Evolutionary conservation across 2,113 vertebrate species (phyloP).

Genomic region (Narcine bancroftii): DNA sequence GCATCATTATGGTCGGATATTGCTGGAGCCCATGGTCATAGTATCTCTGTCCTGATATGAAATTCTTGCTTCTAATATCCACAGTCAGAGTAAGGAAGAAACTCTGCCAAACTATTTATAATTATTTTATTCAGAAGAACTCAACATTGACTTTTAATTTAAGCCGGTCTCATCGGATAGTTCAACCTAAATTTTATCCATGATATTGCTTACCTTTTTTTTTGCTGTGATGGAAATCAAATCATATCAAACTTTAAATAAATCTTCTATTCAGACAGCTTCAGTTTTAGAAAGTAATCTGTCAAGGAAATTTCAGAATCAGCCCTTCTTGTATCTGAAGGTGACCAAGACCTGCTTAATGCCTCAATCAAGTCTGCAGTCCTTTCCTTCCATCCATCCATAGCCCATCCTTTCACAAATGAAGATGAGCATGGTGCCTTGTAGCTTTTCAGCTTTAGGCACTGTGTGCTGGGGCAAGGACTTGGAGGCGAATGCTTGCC

Average conservation of each 20-base stretch:
- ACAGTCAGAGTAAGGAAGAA: neutral
- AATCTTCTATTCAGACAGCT: neutral
- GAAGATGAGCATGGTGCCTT: too few relatives aligned
- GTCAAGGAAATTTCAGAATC: neutral
- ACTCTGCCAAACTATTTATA: neutral
- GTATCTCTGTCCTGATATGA: too few relatives aligned
- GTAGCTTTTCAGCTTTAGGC: too few relatives aligned
- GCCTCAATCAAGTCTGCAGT: too few relatives aligned
- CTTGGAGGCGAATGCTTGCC: too few relatives aligned
- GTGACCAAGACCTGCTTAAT: neutral
- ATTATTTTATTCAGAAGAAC: neutral
- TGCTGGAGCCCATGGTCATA: too few relatives aligned
- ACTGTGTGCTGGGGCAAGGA: too few relatives aligned
- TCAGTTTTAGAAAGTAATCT: neutral
- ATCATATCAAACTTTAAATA: neutral
- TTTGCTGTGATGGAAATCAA: neutral
- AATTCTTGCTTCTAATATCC: neutral
- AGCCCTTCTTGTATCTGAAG: neutral
- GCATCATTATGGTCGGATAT: too few relatives aligned
- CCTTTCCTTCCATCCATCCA: neutral
- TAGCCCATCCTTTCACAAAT: too few relatives aligned
- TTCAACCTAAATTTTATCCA: neutral
- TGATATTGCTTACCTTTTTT: neutral
- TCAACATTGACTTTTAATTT: neutral
- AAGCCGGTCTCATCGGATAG: neutral